Evolutionary conservation across 2,888 invertebrate species (phyloP).

Genomic region (Dolomedes plantarius): DNA sequence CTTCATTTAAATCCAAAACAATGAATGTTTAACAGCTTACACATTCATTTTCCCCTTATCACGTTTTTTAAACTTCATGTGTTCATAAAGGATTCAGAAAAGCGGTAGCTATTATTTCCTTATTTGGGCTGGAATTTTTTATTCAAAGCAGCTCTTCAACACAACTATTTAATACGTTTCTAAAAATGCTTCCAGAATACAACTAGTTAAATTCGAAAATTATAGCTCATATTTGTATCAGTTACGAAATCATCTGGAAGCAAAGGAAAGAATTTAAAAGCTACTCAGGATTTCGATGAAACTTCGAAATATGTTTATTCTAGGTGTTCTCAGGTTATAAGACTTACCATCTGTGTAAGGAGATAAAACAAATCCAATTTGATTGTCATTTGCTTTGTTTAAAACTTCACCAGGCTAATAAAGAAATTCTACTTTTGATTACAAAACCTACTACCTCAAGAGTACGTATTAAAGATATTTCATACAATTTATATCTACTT

Average conservation of each 20-base stretch:
- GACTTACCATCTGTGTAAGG: no score
- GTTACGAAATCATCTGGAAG: neutral
- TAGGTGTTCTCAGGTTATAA: no score
- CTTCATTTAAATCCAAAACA: neutral
- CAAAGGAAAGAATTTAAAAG: neutral
- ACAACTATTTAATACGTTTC: neutral
- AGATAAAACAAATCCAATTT: no score
- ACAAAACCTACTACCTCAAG: no score
- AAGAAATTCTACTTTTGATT: no score
- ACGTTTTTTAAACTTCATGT: neutral
- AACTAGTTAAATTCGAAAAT: slow-evolving; percentile 10
- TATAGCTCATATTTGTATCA: neutral
- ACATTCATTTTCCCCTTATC: neutral
- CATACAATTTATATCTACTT: no score
- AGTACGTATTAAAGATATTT: no score
- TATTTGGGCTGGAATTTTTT: slow-evolving; percentile 12
- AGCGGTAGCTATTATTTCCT: neutral
- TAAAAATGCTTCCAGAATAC: neutral
- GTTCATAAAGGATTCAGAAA: slow-evolving; percentile 2
- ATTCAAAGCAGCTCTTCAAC: neutral
- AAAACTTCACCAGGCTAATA: no score
- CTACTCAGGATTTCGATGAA: neutral
- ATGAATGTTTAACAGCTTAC: neutral
- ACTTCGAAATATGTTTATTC: neutral
- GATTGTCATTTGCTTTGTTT: no score